These are phyloP conservation scores for Nomada hirtipes DNA, from an alignment of 2,888 invertebrate genomes.

Conservation along the genomic window DNA sequence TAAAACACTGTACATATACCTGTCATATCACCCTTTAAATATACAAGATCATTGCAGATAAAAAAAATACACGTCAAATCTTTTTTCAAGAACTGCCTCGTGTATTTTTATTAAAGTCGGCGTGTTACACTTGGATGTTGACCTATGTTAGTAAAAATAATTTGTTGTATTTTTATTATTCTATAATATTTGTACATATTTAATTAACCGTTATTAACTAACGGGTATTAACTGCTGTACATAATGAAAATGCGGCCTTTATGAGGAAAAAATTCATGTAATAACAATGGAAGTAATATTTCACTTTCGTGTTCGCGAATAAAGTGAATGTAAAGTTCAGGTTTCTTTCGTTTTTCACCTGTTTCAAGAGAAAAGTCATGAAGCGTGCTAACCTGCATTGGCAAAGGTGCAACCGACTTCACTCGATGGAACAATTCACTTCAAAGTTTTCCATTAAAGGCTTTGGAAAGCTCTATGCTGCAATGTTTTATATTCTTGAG, in stretches of 20 bases:
- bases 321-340: conserved; percentile 32
- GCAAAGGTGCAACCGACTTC: conserved; percentile 22
- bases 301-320: conserved; percentile 17
- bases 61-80: too few species aligned
- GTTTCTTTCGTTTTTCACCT: neutral
- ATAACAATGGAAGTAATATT: neutral
- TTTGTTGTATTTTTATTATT: too few species aligned
- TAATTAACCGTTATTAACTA: too few species aligned
- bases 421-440: conserved; percentile 14
- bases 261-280: neutral
- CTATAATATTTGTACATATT: too few species aligned
- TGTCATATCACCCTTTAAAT: too few species aligned
- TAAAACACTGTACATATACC: too few species aligned
- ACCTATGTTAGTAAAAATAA: neutral
- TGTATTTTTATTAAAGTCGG: too few species aligned
- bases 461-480: conserved; percentile 22
- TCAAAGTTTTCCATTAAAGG: conserved; percentile 47
- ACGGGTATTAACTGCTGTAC: too few species aligned
- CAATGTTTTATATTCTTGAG: conserved; percentile 23
- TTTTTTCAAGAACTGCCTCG: too few species aligned
- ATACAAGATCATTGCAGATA: too few species aligned
- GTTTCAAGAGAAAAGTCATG: conserved; percentile 23
- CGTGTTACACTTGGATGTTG: too few species aligned
- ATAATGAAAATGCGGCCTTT: neutral
- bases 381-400: neutral